Base-by-base conservation (phyloP, 2,113 vertebrate genomes). In the Etheostoma spectabile region DNA sequence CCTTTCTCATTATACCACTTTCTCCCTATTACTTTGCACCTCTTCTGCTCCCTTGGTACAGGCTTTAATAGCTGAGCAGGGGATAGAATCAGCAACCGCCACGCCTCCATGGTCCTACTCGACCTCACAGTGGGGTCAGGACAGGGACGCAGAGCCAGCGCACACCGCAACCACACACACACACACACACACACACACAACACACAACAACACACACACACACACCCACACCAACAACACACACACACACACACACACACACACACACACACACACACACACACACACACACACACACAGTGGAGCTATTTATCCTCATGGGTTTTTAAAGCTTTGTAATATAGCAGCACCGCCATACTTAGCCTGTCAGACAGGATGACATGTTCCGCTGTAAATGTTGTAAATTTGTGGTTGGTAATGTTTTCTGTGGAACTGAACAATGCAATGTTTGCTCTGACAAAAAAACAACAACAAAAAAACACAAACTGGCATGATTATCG, bases 21-120 rank as follows among this genome's bases (percentile, higher is more conserved):
- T 67, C 72, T 30, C 71, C 59, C 33, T 51, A 71, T 68, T 70
- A 74, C 79, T 74, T 69, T 56, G 77, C 75, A 59, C 45, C 67
- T 48, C 71, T 63, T 56, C 42, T 56, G 56, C 75, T 83, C 62
- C 68, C 71, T 30, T 51, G 42, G 45, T 76, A 51, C 72, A 68
- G 65, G 74, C 76, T 86, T 92, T 90, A 93, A 91, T 89, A 71
- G 83, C 68, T 56, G 66, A 67, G 67, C 86, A 78, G 70, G 86
- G 85, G 60, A 90, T 69, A 82, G 69, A 84, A 77, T 89, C 68
- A 52, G 74, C 69, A 80, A 49, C 63, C 61, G 45, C 19, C 51
- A 63, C 14, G 18, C 15, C 64, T 48, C 82, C 21, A 22, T 30
- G 77, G 74, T 81, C 77, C 51, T 80, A 65, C 83, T 87, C 48